Evolutionary conservation across 92 coral and sea anemone genomes (phyloP), one percentile per base, ranked within the genome.

Genomic region (Porites evermanni): DNA sequence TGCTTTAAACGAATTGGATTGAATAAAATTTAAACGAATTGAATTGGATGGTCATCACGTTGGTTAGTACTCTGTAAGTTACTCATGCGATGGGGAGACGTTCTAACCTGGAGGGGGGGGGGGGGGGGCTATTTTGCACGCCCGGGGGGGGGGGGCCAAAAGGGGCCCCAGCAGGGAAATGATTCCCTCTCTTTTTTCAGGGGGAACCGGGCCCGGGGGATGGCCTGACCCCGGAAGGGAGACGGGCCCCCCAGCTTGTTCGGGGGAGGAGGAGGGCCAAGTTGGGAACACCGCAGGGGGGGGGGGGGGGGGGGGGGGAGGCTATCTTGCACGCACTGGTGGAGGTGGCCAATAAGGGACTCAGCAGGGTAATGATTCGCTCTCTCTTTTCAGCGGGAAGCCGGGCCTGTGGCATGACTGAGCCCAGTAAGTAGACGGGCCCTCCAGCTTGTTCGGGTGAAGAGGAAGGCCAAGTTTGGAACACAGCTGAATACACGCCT

Each of bases 1-100:
- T 17, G 32, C 51, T 77, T 54, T 3, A 77, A 44, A 18, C 67
- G 18, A 7, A 77, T 77, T 10, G 81, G 67, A 67, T 77, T 21
- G 21, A 21, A 21, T 21, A 21, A 21, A 21, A 21, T 21, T 21
- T 21, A 21, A 21, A 21, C 21, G 21, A 21, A 21, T 21, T 21
- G 18, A 7, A 77, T 77, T 10, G 81, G 67, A 67, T 77, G 74
- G 16, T 70, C 53, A 7, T 38, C 54, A 17, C 8, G 51, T 4
- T 19, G 51, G 24, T 26, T 26, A 19, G 64, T 65, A 8, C 19
- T 9, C 5, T 12, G 63, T 2, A 75, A 5, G 79, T 75, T 23
- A 6, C 26, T 75, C 79, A 50, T 53, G 8, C 65, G 7, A 50
- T 16, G 64, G 5, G 17, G 79, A 32, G 18, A 52, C 8, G 79